Evolutionary conservation across 2,797 vertebrate genomes (phyloP).

Genomic region (Heliangelus exortis): DNA sequence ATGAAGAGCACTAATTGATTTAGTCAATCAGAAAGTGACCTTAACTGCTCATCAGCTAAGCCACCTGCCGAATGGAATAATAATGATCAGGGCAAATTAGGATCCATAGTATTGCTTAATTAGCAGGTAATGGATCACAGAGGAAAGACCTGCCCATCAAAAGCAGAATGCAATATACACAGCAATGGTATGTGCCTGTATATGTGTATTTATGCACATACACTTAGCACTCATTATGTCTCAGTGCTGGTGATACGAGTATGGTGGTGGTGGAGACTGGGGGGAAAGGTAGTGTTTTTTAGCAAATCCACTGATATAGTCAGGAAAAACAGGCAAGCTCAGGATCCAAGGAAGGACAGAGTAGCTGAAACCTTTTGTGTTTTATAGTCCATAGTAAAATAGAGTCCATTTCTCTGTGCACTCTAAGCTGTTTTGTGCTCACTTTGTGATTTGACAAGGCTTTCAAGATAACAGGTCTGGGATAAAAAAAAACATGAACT

Average conservation of each 20-base stretch:
- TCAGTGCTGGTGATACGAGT: neutral
- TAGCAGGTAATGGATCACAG: conserved; percentile 25
- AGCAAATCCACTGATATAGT: neutral
- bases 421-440: neutral
- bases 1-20: conserved; percentile 49
- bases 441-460: neutral
- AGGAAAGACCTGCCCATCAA: neutral
- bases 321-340: neutral
- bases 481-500: neutral
- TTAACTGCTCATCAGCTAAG: conserved; percentile 55
- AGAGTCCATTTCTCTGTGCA: neutral
- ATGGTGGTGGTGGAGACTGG: neutral
- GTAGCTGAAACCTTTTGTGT: neutral
- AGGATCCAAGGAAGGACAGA: neutral
- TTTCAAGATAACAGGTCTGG: neutral
- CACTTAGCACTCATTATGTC: fast-evolving
- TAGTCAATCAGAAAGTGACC: conserved; percentile 69
- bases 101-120: conserved; percentile 30
- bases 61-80: conserved; percentile 57
- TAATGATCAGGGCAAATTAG: conserved; percentile 53
- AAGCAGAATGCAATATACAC: neutral
- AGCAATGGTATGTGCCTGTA: neutral
- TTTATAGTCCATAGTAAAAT: neutral
- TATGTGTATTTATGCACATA: no score
- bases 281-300: neutral